These are phyloP conservation scores for Sebastes iracundus DNA, from an alignment of 2,797 vertebrate species.

Conservation along the genomic window DNA sequence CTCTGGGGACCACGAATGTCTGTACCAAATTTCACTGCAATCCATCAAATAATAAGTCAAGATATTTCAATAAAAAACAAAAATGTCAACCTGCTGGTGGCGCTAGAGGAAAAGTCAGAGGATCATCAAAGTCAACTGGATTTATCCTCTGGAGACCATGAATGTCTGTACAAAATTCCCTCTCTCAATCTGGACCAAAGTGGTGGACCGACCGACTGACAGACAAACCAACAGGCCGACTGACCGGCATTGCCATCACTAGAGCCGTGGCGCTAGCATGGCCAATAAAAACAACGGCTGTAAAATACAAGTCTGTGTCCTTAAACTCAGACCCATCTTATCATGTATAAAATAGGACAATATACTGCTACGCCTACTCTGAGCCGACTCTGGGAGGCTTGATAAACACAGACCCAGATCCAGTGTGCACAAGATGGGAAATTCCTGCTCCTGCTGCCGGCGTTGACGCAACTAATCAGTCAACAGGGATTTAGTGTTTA, in stretches of 20 bases:
- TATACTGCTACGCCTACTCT: not conserved
- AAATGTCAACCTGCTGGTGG: no score
- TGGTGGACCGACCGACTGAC: not conserved
- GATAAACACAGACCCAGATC: slow-evolving; percentile 35
- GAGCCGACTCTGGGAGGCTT: not conserved
- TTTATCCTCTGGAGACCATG: no score
- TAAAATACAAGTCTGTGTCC: not conserved
- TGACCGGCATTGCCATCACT: accelerated
- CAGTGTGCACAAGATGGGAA: slow-evolving; percentile 30
- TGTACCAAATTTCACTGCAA: no score
- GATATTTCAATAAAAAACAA: no score
- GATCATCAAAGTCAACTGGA: no score
- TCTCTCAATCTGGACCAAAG: not conserved
- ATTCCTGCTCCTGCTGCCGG: slow-evolving; percentile 28
- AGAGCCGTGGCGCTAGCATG: not conserved
- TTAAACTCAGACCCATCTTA: not conserved
- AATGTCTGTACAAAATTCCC: not conserved
- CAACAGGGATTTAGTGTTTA: not conserved
- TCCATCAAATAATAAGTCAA: no score
- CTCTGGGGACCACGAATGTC: not conserved
- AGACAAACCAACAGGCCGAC: not conserved
- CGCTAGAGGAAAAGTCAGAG: accelerated
- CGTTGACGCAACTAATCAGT: slow-evolving; percentile 29
- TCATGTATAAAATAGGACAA: not conserved
- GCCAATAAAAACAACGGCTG: not conserved